Evolutionary conservation across 2,113 vertebrate genomes (phyloP), one percentile per base, ranked within the genome.

Genomic region (Strigops habroptila): DNA sequence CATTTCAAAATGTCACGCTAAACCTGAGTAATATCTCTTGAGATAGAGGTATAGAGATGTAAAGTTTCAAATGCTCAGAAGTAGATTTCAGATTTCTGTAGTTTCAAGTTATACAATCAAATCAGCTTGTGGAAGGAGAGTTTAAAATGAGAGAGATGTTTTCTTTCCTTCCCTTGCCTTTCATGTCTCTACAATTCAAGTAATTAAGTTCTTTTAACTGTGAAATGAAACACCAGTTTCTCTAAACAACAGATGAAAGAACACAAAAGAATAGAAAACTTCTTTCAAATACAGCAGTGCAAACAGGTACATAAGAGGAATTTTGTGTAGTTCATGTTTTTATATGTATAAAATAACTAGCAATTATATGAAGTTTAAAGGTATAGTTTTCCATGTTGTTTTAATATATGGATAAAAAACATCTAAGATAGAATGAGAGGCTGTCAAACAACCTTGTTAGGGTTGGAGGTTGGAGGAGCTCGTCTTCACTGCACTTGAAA

Each of bases 1-100:
- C 88, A 96, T 96, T 95, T 95, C 6, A n/a, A 97, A 96, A 94
- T 95, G 93, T 93, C 93, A 91, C 37, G 14, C 52, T 86, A 46
- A 94, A 81, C 57, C 88, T 95, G 87, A 95, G 70, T 92, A 95
- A 92, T 96, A 86, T 60, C 65, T 90, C 68, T 74, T 88, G 41
- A 75, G 82, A 83, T 33, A 89, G 63, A 73, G 53, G 71, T 78
- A 49, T 49, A 73, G 75, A 73, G 35, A 94, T 17, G 39, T 60
- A 37, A 88, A 52, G 88, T 94, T 93, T 93, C 88, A 86, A 67
- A 53, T 80, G 71, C 68, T 94, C 93, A 94, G 80, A 96, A 91
- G 39, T 82, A 85, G 91, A 74, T 94, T 96, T 87, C 75, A 74
- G 43, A 52, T 88, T 88, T 92, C 76, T 86, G 19, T 83, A 55